Percentiles rank a stretch among this genome's conserved stretches.
These are phyloP conservation scores for Agonopterix alstromeriana DNA, from an alignment of 2,888 invertebrate genomes.

Conservation along the genomic window DNA sequence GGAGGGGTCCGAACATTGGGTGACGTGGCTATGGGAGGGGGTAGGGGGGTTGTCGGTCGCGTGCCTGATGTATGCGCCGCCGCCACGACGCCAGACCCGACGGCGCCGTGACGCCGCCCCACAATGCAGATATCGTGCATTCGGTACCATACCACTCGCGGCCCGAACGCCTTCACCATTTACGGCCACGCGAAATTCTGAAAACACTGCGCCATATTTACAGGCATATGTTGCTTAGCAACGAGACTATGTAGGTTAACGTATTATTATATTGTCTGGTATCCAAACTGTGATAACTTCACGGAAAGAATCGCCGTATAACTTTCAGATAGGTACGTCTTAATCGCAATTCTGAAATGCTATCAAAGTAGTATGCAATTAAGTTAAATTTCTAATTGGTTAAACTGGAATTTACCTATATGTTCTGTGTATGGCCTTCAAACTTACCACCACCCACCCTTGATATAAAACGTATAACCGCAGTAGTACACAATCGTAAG, in stretches of 20 bases:
- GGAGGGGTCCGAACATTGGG: constrained; percentile 20
- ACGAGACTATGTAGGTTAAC: not conserved
- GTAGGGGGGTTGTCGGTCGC: constrained; percentile 20
- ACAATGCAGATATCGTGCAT: constrained; percentile 73
- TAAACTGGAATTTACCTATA: too few relatives aligned
- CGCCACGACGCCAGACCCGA: constrained; percentile 69
- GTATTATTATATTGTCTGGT: not conserved
- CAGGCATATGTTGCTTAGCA: constrained; percentile 4
- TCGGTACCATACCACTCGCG: constrained; percentile 33
- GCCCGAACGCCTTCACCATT: constrained; percentile 36
- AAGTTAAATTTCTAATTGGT: too few relatives aligned
- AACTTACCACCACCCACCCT: too few relatives aligned
- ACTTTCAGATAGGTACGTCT: too few relatives aligned
- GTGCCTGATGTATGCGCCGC: constrained; percentile 73
- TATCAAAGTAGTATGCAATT: too few relatives aligned
- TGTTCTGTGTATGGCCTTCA: too few relatives aligned
- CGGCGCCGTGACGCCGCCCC: constrained; percentile 66
- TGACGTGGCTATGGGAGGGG: constrained; percentile 6
- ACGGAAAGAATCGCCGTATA: too few relatives aligned
- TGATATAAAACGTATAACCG: too few relatives aligned
- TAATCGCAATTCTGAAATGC: too few relatives aligned
- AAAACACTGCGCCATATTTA: constrained; percentile 11
- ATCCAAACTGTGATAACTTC: too few relatives aligned
- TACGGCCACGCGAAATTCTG: constrained; percentile 36
- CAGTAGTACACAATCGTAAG: not conserved